Evolutionary conservation across 1,140 invertebrate species (phyloP).

Genomic region (Bombus sylvicola): DNA sequence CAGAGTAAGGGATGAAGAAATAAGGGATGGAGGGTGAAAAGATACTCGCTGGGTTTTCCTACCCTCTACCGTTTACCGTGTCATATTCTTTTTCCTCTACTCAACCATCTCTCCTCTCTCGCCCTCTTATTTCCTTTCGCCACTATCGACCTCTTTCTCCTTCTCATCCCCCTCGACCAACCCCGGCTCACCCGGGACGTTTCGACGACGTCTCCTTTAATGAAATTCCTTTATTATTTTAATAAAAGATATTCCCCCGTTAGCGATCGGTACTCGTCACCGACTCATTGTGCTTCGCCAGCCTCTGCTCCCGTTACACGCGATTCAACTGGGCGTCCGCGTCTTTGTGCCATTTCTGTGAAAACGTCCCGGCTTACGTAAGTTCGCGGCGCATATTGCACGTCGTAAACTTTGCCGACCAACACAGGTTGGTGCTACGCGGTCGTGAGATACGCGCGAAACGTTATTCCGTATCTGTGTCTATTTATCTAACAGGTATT

Average conservation of each 20-base stretch:
- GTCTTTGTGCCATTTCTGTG: conserved; percentile 9
- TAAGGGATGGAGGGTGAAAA: conserved; percentile 4
- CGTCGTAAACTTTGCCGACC: conserved; percentile 28
- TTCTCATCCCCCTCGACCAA: neutral
- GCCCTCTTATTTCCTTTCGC: neutral
- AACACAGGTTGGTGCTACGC: too few relatives aligned
- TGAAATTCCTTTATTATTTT: conserved; percentile 60
- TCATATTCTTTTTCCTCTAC: conserved; percentile 25
- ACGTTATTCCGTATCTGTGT: conserved; percentile 22
- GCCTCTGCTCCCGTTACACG: too few relatives aligned
- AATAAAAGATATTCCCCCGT: conserved; percentile 41
- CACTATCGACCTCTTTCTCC: neutral
- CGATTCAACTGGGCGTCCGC: conserved; percentile 6
- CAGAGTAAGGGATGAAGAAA: conserved; percentile 28
- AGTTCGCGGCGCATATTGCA: conserved; percentile 25
- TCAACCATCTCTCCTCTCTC: neutral
- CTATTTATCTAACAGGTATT: conserved; percentile 28
- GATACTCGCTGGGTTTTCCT: conserved; percentile 49
- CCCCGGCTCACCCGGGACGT: neutral
- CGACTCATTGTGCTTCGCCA: conserved; percentile 19
- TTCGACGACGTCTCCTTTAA: conserved; percentile 44
- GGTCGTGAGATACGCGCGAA: neutral
- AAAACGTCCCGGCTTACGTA: conserved; percentile 15
- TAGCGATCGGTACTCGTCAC: conserved; percentile 37
- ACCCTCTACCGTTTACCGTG: conserved; percentile 1